phyloP scores from a whole-genome alignment of 2,888 invertebrate genomes.

The Lepidochrysops patricia region DNA sequence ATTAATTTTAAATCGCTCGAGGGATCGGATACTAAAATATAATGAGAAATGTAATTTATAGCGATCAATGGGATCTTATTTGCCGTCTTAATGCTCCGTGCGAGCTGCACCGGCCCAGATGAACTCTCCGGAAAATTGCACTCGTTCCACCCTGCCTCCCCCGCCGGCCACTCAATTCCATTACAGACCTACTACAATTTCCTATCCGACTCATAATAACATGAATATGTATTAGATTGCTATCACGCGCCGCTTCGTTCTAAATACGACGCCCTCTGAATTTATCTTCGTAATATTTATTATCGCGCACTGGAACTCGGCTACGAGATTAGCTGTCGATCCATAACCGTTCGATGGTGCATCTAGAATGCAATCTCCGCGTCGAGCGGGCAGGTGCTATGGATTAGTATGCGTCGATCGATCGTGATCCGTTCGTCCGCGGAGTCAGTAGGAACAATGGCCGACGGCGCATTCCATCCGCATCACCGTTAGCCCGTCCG shows the following conservation, averaged over 20 bases:
- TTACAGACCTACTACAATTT: constrained; percentile 37
- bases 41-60: constrained; percentile 13
- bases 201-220: constrained; percentile 20
- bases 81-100: constrained; percentile 26
- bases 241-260: constrained; percentile 10
- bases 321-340: neutral
- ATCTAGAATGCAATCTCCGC: constrained; percentile 1
- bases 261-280: constrained; percentile 9
- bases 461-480: constrained; percentile 55
- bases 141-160: constrained; percentile 42
- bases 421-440: constrained; percentile 52
- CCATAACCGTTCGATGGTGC: neutral
- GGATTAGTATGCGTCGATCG: constrained; percentile 45
- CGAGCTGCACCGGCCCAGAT: constrained; percentile 32
- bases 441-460: constrained; percentile 54
- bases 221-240: constrained; percentile 17
- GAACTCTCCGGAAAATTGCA: constrained; percentile 55
- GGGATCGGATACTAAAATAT: constrained; percentile 1
- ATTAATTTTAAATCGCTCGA: neutral
- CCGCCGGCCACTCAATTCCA: constrained; percentile 39
- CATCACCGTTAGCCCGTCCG: constrained; percentile 55
- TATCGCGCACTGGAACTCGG: neutral
- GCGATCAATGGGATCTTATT: constrained; percentile 16
- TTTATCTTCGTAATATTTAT: constrained; percentile 15
- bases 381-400: constrained; percentile 4